phyloP scores from a whole-genome alignment of 2,113 vertebrate genomes.

The Xyliphius kryptos region DNA sequence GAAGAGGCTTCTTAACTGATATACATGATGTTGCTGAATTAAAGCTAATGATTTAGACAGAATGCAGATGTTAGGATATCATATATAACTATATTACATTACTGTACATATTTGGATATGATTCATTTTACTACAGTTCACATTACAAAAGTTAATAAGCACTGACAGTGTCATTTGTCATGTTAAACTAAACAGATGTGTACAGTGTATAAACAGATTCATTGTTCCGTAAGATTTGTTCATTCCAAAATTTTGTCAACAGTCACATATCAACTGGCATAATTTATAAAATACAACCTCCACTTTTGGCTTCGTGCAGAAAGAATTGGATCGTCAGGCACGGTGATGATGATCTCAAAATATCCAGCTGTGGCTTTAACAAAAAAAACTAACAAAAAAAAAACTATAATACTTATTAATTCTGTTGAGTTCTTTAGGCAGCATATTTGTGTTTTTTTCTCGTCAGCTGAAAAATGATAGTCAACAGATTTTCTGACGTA shows the following conservation, averaged over 20 bases:
- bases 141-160: conserved; percentile 19
- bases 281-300: too few relatives aligned
- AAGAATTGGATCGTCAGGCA: conserved; percentile 17
- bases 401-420: too few relatives aligned
- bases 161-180: conserved; percentile 25
- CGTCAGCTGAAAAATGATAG: too few relatives aligned
- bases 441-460: too few relatives aligned
- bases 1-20: conserved; percentile 24
- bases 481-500: too few relatives aligned
- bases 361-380: not conserved
- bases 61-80: conserved; percentile 6
- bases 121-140: too few relatives aligned
- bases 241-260: not conserved
- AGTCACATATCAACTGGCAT: too few relatives aligned
- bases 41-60: conserved; percentile 9
- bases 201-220: not conserved
- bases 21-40: conserved; percentile 8
- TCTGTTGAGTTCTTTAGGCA: too few relatives aligned
- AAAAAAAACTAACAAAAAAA: too few relatives aligned
- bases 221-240: conserved; percentile 1
- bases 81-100: conserved; percentile 7
- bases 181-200: not conserved
- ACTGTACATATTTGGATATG: conserved; percentile 2
- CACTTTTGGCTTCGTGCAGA: conserved; percentile 8
- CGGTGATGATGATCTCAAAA: not conserved